Conservation (phyloP, 2,113 vertebrate genomes). For the Gobio gobio region DNA sequence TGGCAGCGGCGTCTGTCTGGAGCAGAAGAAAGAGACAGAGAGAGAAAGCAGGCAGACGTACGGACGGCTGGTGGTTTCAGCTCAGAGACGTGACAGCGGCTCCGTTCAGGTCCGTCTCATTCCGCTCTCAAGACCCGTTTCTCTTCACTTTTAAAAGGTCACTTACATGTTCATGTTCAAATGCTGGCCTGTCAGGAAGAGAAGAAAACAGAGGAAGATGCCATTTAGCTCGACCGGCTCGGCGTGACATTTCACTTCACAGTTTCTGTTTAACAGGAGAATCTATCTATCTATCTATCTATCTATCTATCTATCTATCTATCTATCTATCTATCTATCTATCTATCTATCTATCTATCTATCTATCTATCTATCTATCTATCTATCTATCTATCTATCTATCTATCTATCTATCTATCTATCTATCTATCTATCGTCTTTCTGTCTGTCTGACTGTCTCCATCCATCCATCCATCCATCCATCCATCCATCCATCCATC, state of each 20-base stretch:
- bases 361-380: too few species aligned
- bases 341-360: too few species aligned
- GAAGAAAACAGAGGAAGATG: neutral
- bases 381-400: too few species aligned
- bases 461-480: too few species aligned
- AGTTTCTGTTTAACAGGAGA: neutral
- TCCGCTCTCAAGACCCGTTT: neutral
- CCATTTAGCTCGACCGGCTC: neutral
- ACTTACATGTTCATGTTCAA: conserved; percentile 9
- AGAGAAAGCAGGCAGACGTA: neutral
- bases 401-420: too few species aligned
- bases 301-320: too few species aligned
- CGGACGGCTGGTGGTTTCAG: neutral
- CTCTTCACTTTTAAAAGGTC: neutral
- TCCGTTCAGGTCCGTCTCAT: neutral
- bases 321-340: too few species aligned
- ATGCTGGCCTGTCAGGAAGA: neutral
- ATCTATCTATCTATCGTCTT: too few species aligned
- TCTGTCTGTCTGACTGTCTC: too few species aligned
- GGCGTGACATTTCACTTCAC: neutral
- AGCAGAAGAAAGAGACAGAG: neutral
- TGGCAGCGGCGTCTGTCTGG: conserved; percentile 25
- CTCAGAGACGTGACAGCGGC: neutral
- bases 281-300: too few species aligned
- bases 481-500: too few species aligned